Base-by-base conservation (phyloP, 2,797 vertebrate genomes). In the Oreochromis mossambicus region DNA sequence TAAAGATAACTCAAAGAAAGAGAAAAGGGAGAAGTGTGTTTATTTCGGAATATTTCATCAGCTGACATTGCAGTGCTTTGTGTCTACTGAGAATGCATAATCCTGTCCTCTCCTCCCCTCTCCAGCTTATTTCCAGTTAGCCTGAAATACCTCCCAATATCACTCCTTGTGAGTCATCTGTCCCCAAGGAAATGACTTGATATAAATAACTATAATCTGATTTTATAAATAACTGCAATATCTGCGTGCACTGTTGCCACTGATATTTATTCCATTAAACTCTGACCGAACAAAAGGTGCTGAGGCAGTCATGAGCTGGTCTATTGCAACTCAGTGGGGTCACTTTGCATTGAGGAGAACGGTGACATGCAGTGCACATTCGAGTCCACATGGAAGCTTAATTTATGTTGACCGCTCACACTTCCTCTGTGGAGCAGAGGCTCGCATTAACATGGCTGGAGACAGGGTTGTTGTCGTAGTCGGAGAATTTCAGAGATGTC, bases 221-320 rank as follows among this genome's bases (percentile, higher is more conserved):
- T 93, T 91, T 94, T 94, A 94, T 92, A 94, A 94, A 95, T 94
- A 95, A 93, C 93, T 89, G 89, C 88, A 91, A 88, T 94, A 91
- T 94, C 90, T 88, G 84, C 58, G 83, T 86, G 50, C 77, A 79
- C 68, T 86, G 80, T 93, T 91, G 90, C 91, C 78, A 75, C 87
- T 89, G 90, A 92, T 94, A 92, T 94, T 91, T 93, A 89, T 94
- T 88, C 83, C 83, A 88, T 93, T 90, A 88, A 92, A 89, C 80
- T 73, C 73, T 92, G 91, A 94, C 92, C 93, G 92, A 77, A 77
- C 84, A 83, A 83, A 85, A 90, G 88, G 85, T 87, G 85, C 85
- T 84, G 90, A 90, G 80, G 80, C 86, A 83, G 87, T 80, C 89
- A 77, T 86, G 86, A 91, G 88, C 84, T 82, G 75, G 89, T 83